Evolutionary conservation across 2,113 vertebrate genomes (phyloP).

Genomic region (Ophiodon elongatus): DNA sequence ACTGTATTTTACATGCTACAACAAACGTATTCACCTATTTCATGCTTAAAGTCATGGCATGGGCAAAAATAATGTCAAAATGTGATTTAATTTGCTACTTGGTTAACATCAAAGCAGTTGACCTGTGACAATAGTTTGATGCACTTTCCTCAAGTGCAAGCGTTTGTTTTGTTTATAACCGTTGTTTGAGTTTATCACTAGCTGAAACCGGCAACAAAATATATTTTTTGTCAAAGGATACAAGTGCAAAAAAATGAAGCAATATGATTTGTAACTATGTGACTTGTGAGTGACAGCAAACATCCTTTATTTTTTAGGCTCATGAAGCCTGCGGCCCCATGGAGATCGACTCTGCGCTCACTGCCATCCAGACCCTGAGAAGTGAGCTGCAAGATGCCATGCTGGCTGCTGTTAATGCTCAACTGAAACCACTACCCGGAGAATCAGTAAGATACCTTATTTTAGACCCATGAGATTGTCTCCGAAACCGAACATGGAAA

Average conservation of each 20-base stretch:
- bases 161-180: neutral
- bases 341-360: constrained; percentile 97
- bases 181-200: neutral
- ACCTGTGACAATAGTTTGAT: neutral
- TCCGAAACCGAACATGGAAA: neutral
- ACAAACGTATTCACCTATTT: neutral
- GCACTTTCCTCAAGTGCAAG: neutral
- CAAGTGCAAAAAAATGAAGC: neutral
- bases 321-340: constrained; percentile 98
- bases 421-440: constrained; percentile 95
- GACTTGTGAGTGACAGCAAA: neutral
- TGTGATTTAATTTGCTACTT: neutral
- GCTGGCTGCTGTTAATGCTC: constrained; percentile 89
- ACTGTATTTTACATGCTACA: neutral
- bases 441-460: constrained; percentile 87
- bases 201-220: neutral
- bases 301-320: constrained; percentile 83
- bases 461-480: neutral
- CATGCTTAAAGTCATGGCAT: neutral
- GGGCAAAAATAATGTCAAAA: neutral
- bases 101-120: neutral
- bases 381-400: constrained; percentile 96
- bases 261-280: neutral
- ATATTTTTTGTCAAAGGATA: neutral
- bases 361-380: constrained; percentile 92